Evolutionary conservation across 2,113 vertebrate genomes (phyloP).

Genomic region (Alexandromys fortis): DNA sequence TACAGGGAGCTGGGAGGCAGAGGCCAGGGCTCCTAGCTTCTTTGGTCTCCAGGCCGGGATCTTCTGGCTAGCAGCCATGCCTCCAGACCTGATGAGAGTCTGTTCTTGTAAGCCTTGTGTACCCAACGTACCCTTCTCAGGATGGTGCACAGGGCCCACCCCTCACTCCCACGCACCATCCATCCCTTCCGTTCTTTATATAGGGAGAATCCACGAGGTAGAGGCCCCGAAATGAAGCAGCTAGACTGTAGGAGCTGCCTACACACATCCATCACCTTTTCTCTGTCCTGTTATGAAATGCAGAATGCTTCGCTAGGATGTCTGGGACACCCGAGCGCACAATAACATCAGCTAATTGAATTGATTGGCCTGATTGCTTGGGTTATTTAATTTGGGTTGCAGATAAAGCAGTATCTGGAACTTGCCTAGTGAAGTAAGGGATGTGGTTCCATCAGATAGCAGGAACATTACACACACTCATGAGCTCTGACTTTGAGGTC

Average conservation of each 20-base stretch:
- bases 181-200: not conserved
- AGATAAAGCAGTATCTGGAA: conserved; percentile 15
- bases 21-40: not conserved
- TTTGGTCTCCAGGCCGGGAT: not conserved
- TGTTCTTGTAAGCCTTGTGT: not conserved
- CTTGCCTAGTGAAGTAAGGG: not conserved
- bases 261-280: not conserved
- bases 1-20: not conserved
- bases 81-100: not conserved
- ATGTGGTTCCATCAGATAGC: not conserved
- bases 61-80: not conserved
- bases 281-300: not conserved
- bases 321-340: not conserved
- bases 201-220: not conserved
- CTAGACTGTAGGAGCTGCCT: not conserved
- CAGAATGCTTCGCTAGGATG: not conserved
- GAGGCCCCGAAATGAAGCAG: not conserved
- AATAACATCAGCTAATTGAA: conserved; percentile 24
- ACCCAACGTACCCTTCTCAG: not conserved
- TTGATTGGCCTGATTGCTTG: conserved; percentile 34
- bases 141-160: rapidly evolving
- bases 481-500: not conserved
- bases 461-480: not conserved
- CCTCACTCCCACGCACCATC: rapidly evolving
- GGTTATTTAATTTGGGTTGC: not conserved